Percentiles rank a stretch among this genome's conserved stretches.
These are phyloP conservation scores for Anableps anableps DNA, from an alignment of 2,797 vertebrate genomes.

Conservation along the genomic window DNA sequence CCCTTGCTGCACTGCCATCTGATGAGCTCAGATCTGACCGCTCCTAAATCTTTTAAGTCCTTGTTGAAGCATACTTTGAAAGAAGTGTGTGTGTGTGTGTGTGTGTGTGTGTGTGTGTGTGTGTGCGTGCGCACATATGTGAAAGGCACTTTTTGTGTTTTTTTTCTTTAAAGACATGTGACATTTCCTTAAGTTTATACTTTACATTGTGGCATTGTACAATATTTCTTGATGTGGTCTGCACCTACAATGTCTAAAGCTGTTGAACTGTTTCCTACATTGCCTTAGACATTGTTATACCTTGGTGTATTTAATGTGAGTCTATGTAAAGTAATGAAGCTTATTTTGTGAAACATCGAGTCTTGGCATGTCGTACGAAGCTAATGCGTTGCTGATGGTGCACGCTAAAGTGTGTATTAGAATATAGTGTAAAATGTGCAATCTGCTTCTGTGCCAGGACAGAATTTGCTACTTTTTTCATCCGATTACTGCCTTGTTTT, in stretches of 20 bases:
- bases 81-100: background rate
- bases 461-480: background rate
- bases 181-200: slow-evolving; percentile 7
- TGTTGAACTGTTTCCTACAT: background rate
- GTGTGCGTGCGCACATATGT: background rate
- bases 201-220: slow-evolving; percentile 13
- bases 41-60: slow-evolving; percentile 38
- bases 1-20: slow-evolving; percentile 34
- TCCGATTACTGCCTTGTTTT: background rate
- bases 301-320: background rate
- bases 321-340: background rate
- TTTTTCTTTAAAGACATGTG: background rate
- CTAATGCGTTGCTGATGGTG: background rate
- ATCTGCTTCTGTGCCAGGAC: background rate
- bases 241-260: background rate
- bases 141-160: background rate
- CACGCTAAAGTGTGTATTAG: background rate
- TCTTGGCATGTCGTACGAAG: background rate
- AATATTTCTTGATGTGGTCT: background rate
- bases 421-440: background rate
- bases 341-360: background rate
- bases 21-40: slow-evolving; percentile 45
- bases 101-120: background rate
- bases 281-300: background rate
- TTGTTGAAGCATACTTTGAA: background rate